Percentiles rank a stretch among this genome's conserved stretches.
Conservation (phyloP, 2,888 invertebrate species). For the Pristionchus entomophagus region DNA sequence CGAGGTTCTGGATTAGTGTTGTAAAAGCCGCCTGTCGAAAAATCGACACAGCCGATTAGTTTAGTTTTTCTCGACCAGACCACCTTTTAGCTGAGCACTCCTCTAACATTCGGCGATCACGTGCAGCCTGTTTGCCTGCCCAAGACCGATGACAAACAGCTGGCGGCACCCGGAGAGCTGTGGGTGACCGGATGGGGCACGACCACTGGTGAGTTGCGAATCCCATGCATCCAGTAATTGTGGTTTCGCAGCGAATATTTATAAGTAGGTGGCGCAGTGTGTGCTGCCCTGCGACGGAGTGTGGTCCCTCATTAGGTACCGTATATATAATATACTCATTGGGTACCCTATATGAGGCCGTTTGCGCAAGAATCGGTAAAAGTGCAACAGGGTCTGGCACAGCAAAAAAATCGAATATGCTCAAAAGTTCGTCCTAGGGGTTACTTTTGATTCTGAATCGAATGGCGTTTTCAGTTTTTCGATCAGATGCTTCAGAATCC, state of each 20-base stretch:
- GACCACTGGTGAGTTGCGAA: slow-evolving; percentile 6
- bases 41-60: neutral
- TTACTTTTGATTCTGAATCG: too few relatives aligned
- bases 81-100: slow-evolving; percentile 44
- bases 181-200: slow-evolving; percentile 56
- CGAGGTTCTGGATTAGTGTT: slow-evolving; percentile 43
- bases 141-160: slow-evolving; percentile 35
- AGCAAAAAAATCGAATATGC: too few relatives aligned
- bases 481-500: too few relatives aligned
- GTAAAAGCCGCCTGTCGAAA: neutral
- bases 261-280: too few relatives aligned
- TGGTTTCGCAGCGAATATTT: neutral
- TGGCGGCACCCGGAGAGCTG: slow-evolving; percentile 41
- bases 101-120: too few relatives aligned
- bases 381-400: too few relatives aligned
- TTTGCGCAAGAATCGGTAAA: too few relatives aligned
- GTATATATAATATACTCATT: slow-evolving; percentile 30
- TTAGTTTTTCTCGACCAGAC: too few relatives aligned
- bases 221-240: neutral
- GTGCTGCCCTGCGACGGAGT: neutral
- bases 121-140: too few relatives aligned
- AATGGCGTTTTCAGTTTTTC: too few relatives aligned
- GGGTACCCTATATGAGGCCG: too few relatives aligned
- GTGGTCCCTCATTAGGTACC: neutral
- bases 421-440: too few relatives aligned